Conservation (phyloP, 2,888 invertebrate genomes). For the Drosophila cracens region DNA sequence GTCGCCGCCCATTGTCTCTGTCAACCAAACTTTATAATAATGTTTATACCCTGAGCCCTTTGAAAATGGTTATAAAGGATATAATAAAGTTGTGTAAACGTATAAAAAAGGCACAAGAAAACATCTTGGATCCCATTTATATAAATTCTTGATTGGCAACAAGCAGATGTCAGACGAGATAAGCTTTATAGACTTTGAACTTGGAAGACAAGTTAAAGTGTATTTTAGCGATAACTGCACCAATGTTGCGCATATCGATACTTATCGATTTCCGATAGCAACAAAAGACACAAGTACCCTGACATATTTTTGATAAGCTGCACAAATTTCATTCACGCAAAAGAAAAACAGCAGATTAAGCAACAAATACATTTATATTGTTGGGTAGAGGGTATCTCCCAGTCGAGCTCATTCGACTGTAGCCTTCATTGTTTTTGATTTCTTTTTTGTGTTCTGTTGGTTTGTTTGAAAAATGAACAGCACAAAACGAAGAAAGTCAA, state of each 20-base stretch:
- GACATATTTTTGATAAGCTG: background rate
- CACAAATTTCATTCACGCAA: background rate
- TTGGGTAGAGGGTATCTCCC: background rate
- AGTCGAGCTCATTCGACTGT: background rate
- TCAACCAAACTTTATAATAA: slow-evolving; percentile 53
- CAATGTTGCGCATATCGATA: background rate
- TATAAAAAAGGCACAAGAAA: background rate
- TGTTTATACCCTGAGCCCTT: slow-evolving; percentile 7
- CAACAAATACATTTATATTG: background rate
- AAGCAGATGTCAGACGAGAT: background rate
- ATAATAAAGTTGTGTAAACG: background rate
- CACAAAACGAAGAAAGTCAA: slow-evolving; percentile 17
- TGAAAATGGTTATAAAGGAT: background rate
- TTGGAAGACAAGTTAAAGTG: background rate
- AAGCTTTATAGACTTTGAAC: background rate
- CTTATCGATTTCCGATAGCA: background rate
- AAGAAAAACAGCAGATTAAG: background rate
- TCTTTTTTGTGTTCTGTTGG: slow-evolving; percentile 18
- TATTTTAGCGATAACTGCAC: background rate
- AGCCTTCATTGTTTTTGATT: background rate
- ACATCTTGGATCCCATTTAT: background rate
- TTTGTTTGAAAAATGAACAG: slow-evolving; percentile 44
- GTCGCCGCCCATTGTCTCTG: slow-evolving; percentile 43
- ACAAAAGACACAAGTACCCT: background rate
- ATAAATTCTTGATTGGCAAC: background rate